phyloP scores from a whole-genome alignment of 2,797 vertebrate species.

The Sebastes wilsoni region DNA sequence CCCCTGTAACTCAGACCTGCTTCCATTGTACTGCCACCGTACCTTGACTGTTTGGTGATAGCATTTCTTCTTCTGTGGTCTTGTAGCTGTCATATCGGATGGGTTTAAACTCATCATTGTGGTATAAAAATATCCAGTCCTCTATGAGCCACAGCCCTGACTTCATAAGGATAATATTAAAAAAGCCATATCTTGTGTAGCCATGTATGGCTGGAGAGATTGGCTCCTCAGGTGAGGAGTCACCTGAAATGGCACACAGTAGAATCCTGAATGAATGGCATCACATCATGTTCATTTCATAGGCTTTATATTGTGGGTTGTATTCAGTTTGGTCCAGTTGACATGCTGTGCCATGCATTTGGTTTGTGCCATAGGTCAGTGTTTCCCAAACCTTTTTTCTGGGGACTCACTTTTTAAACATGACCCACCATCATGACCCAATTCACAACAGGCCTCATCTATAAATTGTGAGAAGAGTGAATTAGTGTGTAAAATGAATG shows the following conservation, averaged over 20 bases:
- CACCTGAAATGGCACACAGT: background rate
- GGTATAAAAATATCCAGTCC: background rate
- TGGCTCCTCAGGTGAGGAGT: background rate
- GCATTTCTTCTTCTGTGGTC: background rate
- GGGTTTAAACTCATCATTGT: background rate
- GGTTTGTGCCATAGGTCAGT: background rate
- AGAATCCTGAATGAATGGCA: too few relatives aligned
- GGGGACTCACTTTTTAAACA: too few relatives aligned
- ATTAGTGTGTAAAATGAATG: too few relatives aligned
- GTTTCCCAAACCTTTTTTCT: too few relatives aligned
- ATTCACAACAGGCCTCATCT: too few relatives aligned
- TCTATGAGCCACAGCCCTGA: background rate
- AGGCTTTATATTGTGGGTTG: background rate
- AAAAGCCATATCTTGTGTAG: conserved; percentile 5
- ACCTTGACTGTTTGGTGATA: background rate
- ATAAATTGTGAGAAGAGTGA: too few relatives aligned
- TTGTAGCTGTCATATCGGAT: background rate
- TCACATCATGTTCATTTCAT: background rate
- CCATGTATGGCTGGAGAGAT: background rate
- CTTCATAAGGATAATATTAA: background rate
- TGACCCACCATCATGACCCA: too few relatives aligned
- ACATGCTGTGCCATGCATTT: too few relatives aligned
- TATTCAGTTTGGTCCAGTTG: background rate
- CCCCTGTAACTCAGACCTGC: background rate
- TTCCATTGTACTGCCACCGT: background rate